Evolutionary conservation across 2,888 invertebrate genomes (phyloP).

Genomic region (Prostheceraeus crozeri): DNA sequence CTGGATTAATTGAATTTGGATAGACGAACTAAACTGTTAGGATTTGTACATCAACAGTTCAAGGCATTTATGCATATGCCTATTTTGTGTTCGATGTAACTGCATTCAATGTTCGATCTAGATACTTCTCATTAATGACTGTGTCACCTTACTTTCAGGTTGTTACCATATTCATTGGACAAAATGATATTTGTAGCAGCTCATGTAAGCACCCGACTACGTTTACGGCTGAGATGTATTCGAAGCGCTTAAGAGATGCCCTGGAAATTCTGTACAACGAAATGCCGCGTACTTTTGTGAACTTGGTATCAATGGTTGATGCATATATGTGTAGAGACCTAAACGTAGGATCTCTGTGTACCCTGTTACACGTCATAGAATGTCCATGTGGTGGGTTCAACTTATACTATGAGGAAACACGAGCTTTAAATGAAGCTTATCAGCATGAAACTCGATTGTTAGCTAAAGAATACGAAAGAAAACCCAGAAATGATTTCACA

Average conservation of each 20-base stretch:
- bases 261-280: slow-evolving; percentile 48
- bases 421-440: slow-evolving; percentile 41
- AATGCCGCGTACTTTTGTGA: slow-evolving; percentile 51
- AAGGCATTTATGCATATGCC: too few relatives aligned
- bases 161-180: slow-evolving; percentile 51
- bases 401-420: slow-evolving; percentile 20
- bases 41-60: too few relatives aligned
- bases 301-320: slow-evolving; percentile 51
- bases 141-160: too few relatives aligned
- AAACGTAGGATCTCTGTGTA: slow-evolving; percentile 44
- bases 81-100: too few relatives aligned
- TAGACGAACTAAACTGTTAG: too few relatives aligned
- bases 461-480: slow-evolving; percentile 47
- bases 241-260: slow-evolving; percentile 44
- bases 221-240: slow-evolving; percentile 44
- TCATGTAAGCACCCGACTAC: too few relatives aligned
- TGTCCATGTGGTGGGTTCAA: slow-evolving; percentile 39
- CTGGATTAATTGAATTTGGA: too few relatives aligned
- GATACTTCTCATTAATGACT: too few relatives aligned
- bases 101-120: too few relatives aligned
- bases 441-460: slow-evolving; percentile 43
- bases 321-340: slow-evolving; percentile 46
- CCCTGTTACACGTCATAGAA: slow-evolving; percentile 43
- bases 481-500: slow-evolving; percentile 51
- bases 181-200: slow-evolving; percentile 51